A percentile compares a stretch with the other conserved stretches of the same genome.
These are phyloP conservation scores for Plestiodon gilberti DNA, from an alignment of 2,113 vertebrate species.

Conservation along the genomic window DNA sequence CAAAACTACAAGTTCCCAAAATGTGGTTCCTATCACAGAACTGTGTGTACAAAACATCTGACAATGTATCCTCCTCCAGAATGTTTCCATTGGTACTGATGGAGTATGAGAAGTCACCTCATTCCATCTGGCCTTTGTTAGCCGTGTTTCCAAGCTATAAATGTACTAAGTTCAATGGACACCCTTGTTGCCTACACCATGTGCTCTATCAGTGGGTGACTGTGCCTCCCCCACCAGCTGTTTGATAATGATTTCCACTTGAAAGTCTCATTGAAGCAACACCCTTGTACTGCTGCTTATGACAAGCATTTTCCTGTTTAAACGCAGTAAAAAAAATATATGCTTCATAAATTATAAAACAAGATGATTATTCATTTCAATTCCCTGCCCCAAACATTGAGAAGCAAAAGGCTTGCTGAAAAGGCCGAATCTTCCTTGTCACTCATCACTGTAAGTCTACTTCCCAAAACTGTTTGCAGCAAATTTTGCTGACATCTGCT, in stretches of 20 bases:
- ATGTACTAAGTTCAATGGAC: conserved; percentile 36
- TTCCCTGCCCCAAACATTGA: conserved; percentile 1
- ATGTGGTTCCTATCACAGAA: conserved; percentile 50
- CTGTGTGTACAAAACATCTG: conserved; percentile 30
- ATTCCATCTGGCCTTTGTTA: conserved; percentile 72
- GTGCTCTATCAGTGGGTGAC: conserved; percentile 14
- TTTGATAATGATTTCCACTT: conserved; percentile 40
- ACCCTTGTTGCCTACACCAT: conserved; percentile 36
- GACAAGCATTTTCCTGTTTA: background rate
- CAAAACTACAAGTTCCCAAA: conserved; percentile 35
- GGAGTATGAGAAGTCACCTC: conserved; percentile 57
- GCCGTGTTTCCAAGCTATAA: conserved; percentile 40
- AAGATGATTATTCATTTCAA: background rate
- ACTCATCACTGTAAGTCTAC: background rate
- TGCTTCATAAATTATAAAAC: background rate
- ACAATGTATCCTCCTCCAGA: conserved; percentile 29
- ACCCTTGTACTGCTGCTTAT: conserved; percentile 7
- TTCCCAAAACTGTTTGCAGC: conserved; percentile 27
- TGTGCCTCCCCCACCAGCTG: background rate
- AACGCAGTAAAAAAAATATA: conserved; percentile 23
- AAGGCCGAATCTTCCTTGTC: conserved; percentile 13
- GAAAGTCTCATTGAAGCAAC: conserved; percentile 12
- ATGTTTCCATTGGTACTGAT: conserved; percentile 36
- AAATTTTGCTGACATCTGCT: conserved; percentile 6
- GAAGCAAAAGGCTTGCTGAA: conserved; percentile 17